Base-by-base conservation (phyloP, 2,113 vertebrate genomes). In the Synodontis membranacea region DNA sequence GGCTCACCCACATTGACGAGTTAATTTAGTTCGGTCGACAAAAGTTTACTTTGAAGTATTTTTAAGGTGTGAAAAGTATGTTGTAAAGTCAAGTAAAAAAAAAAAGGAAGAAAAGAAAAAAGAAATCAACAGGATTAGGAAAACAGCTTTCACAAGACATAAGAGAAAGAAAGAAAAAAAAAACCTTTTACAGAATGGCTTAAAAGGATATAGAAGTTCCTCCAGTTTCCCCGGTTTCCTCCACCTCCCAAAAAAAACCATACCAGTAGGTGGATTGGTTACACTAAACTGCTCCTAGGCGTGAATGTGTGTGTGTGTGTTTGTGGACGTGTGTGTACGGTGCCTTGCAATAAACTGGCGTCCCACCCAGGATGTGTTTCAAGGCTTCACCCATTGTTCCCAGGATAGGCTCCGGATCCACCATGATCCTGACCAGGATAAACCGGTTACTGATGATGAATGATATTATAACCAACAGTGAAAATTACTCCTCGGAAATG, bases 361-460 rank as follows among this genome's bases (percentile, higher is more conserved):
- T 58, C 78, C 78, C 52, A 80, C 78, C 78, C 78, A 80, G 78
- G 34, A 80, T 58, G 78, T 80, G 52, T 37, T 80, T 21, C 50
- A 37, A 31, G 76, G 50, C 56, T 54, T n/a, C 21, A 58, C 52
- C 50, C 78, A 58, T 80, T 80, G 78, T 80, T 80, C 78, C 52
- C 37, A 58, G 52, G 34, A 54, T 58, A 58, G 34, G 23, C 34
- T 34, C 78, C 52, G 78, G 78, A 58, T 58, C 37, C 78, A 42
- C 52, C 11, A 6, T 8, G 12, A 28, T 80, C 52, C 78, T 28
- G 54, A 58, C 37, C 52, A 80, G 34, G 78, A 80, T 58, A 58
- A 58, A 80, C 78, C 52, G 34, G 78, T 80, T 80, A 80, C 54
- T 58, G 34, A 28, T 42, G 78, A 58, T 58, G 21, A 80, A 56